Conservation (phyloP, 2,888 invertebrate species). For the Conchocele bisecta region DNA sequence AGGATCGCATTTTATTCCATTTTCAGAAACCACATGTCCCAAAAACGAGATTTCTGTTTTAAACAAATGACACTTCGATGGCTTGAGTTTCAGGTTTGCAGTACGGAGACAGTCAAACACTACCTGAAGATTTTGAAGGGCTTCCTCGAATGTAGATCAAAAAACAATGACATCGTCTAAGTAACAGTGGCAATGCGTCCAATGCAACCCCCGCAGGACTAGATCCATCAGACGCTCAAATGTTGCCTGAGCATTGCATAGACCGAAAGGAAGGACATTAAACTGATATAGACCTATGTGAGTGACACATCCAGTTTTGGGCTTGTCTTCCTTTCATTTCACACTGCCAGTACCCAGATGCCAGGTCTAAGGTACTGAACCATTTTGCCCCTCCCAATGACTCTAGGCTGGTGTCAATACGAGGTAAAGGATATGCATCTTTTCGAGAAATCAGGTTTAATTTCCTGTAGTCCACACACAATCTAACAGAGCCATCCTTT, state of each 20-base stretch:
- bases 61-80: slow-evolving; percentile 18
- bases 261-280: slow-evolving; percentile 20
- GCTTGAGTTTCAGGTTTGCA: slow-evolving; percentile 17
- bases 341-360: slow-evolving; percentile 2
- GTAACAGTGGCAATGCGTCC: slow-evolving; percentile 11
- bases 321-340: not conserved
- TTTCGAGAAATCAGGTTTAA: too few relatives aligned
- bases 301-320: slow-evolving; percentile 4
- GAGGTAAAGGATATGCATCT: not conserved
- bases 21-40: slow-evolving; percentile 8
- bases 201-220: not conserved
- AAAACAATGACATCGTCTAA: slow-evolving; percentile 21
- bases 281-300: not conserved
- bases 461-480: too few relatives aligned
- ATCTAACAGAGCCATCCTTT: too few relatives aligned
- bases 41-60: slow-evolving; percentile 10
- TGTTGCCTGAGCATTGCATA: slow-evolving; percentile 16
- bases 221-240: slow-evolving; percentile 14
- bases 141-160: slow-evolving; percentile 7
- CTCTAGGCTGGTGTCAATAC: not conserved
- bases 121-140: not conserved
- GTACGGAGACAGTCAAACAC: slow-evolving; percentile 1
- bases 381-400: not conserved
- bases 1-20: slow-evolving; percentile 9
- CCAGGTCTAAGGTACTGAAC: not conserved